These are phyloP conservation scores for Empis livida DNA, from an alignment of 2,888 invertebrate genomes.

Conservation along the genomic window DNA sequence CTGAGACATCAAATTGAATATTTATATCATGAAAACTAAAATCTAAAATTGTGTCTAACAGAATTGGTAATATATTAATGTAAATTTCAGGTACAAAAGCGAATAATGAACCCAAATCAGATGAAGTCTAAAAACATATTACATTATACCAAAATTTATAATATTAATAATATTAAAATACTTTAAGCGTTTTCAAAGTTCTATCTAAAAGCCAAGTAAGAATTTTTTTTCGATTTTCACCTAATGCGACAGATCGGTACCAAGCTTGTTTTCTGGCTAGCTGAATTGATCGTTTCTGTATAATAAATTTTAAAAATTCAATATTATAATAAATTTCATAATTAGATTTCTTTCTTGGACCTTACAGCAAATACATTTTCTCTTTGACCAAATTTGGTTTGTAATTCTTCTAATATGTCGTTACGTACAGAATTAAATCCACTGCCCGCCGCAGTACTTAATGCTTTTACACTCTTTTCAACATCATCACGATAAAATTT, in stretches of 20 bases:
- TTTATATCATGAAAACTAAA: constrained; percentile 32
- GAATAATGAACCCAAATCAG: constrained; percentile 43
- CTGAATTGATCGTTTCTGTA: constrained; percentile 39
- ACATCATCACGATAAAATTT: constrained; percentile 30
- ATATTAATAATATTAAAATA: constrained; percentile 9
- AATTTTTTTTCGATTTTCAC: constrained; percentile 39
- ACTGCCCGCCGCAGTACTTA: constrained; percentile 24
- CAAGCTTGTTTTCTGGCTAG: constrained; percentile 52
- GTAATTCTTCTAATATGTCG: constrained; percentile 27
- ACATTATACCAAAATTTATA: neutral
- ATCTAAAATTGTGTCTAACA: constrained; percentile 33
- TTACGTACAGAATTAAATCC: constrained; percentile 26
- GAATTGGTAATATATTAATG: constrained; percentile 40
- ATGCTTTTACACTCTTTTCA: constrained; percentile 23
- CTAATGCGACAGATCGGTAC: constrained; percentile 48
- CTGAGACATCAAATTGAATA: constrained; percentile 26
- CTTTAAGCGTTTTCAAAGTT: constrained; percentile 36
- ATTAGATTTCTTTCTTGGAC: neutral
- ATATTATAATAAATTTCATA: neutral
- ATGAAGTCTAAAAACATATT: constrained; percentile 40
- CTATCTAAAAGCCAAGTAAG: constrained; percentile 43
- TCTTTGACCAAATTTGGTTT: constrained; percentile 28
- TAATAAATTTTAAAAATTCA: constrained; percentile 3
- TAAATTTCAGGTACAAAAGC: constrained; percentile 57
- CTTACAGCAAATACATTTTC: constrained; percentile 32